These are phyloP conservation scores for Pachyramphus minor DNA, from an alignment of 2,113 vertebrate genomes.

Conservation along the genomic window DNA sequence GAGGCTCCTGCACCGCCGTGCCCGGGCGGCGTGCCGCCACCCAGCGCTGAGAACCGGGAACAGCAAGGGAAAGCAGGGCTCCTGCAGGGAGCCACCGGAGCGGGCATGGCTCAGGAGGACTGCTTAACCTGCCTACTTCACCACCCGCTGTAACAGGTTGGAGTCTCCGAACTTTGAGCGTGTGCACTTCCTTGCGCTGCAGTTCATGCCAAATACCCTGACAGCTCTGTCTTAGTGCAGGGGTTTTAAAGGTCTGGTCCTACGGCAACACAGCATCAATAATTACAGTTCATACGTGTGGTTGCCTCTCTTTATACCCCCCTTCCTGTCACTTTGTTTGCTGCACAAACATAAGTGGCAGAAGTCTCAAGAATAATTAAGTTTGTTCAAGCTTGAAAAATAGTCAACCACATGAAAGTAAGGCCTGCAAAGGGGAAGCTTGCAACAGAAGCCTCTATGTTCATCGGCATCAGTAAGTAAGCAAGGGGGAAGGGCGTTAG, in stretches of 20 bases:
- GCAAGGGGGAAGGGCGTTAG: neutral
- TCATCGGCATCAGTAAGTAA: neutral
- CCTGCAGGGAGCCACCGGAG: neutral
- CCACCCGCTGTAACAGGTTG: neutral
- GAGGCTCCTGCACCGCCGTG: neutral
- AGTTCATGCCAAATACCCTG: neutral
- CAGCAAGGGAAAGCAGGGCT: neutral
- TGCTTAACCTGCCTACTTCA: neutral
- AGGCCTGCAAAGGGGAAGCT: neutral
- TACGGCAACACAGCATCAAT: accelerated
- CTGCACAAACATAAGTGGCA: neutral
- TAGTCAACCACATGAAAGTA: neutral
- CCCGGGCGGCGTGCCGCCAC: neutral
- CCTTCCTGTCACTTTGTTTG: neutral
- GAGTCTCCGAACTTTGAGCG: neutral
- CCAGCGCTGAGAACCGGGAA: neutral
- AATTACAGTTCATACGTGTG: neutral
- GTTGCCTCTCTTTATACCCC: neutral
- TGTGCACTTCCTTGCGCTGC: neutral
- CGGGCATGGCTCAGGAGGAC: accelerated
- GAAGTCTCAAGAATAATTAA: neutral
- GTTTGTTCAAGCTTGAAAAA: neutral
- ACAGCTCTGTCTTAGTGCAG: no score
- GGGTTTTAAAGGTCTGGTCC: neutral
- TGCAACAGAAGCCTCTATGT: neutral